phyloP scores from a whole-genome alignment of 2,797 vertebrate genomes.

The Pseudopleuronectes americanus region DNA sequence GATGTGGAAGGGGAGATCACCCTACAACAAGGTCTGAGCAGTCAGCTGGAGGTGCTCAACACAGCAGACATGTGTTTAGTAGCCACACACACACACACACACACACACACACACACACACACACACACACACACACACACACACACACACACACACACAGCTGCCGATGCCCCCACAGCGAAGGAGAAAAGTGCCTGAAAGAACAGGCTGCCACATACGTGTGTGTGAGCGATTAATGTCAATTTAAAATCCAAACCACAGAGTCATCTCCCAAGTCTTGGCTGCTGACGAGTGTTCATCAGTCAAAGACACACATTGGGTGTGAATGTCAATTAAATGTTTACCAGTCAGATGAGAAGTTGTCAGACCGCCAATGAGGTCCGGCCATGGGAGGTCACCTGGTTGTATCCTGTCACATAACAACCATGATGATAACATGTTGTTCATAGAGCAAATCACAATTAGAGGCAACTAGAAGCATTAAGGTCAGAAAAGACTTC shows the following conservation, averaged over 20 bases:
- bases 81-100: constrained; percentile 6
- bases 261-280: no score
- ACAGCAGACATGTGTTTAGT: constrained; percentile 25
- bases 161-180: background rate
- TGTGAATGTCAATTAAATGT: no score
- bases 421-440: no score
- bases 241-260: background rate
- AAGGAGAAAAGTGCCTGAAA: background rate
- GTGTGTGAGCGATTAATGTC: background rate
- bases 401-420: background rate
- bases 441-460: no score
- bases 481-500: background rate
- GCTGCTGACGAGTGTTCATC: no score
- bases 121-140: no score
- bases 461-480: background rate
- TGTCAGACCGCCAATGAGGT: no score
- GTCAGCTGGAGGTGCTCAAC: constrained; percentile 52
- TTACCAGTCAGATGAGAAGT: no score
- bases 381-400: no score
- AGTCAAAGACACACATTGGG: no score
- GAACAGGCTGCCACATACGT: background rate
- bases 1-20: constrained; percentile 72
- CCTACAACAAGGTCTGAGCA: constrained; percentile 40
- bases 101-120: no score
- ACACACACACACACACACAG: no score